Percentiles rank a stretch among this genome's conserved stretches.
Evolutionary conservation across 2,797 vertebrate genomes (phyloP).

Genomic region (Gadopsis bispinosus): DNA sequence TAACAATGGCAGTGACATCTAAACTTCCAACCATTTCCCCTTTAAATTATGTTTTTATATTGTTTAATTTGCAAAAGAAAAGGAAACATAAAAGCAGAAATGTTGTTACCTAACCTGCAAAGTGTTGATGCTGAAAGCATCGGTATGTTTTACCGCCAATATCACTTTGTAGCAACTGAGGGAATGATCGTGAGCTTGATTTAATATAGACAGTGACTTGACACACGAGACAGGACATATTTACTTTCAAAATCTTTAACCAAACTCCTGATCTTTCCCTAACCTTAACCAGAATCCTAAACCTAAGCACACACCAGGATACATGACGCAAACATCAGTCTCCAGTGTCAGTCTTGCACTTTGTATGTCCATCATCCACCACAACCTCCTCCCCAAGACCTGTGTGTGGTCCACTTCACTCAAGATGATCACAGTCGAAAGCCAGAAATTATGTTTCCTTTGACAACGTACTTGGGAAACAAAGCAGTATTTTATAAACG

Average conservation of each 20-base stretch:
- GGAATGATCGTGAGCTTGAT: background rate
- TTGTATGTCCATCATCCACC: background rate
- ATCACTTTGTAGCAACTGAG: background rate
- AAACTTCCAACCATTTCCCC: background rate
- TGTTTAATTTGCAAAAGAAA: background rate
- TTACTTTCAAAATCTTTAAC: too few relatives aligned
- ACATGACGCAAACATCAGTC: too few relatives aligned
- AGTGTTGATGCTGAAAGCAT: background rate
- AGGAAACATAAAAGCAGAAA: background rate
- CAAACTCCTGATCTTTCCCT: background rate
- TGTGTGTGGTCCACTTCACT: background rate
- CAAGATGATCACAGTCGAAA: background rate
- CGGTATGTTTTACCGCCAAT: too few relatives aligned
- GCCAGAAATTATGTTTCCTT: background rate
- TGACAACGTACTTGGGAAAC: background rate
- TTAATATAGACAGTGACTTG: background rate
- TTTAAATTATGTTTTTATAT: background rate
- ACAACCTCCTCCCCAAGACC: background rate
- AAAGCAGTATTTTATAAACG: background rate
- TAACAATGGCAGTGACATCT: background rate
- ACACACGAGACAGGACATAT: too few relatives aligned
- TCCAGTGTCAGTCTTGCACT: background rate
- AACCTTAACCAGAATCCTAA: background rate
- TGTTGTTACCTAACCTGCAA: background rate
- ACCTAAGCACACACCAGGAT: too few relatives aligned